Percentiles rank a stretch among this genome's conserved stretches.
Conservation (phyloP, 2,797 vertebrate genomes). For the Acridotheres tristis region DNA sequence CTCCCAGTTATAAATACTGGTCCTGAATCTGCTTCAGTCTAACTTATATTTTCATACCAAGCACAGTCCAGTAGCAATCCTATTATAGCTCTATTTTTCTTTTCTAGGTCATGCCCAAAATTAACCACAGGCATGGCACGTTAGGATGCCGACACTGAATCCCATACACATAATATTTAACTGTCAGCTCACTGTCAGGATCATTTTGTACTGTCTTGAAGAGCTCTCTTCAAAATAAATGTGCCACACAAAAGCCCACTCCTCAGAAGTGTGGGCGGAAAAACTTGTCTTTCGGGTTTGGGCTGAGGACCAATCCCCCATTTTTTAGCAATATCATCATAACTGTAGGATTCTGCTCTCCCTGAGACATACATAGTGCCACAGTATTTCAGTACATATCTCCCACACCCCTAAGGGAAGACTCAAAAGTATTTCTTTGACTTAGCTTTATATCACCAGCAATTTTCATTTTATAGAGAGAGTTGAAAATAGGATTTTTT, state of each 20-base stretch:
- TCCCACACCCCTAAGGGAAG: not conserved
- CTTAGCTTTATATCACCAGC: not conserved
- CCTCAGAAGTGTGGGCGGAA: not conserved
- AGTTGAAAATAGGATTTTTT: not conserved
- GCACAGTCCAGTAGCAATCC: not conserved
- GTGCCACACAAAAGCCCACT: not conserved
- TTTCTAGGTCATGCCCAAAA: conserved; percentile 44
- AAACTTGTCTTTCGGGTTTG: not conserved
- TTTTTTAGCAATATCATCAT: not conserved
- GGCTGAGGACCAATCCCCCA: not conserved
- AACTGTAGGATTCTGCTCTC: not conserved
- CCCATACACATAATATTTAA: not conserved
- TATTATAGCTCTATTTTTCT: not conserved
- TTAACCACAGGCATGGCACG: not conserved
- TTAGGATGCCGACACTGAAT: not conserved
- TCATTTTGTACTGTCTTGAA: not conserved
- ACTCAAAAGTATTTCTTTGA: not conserved
- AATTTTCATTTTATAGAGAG: not conserved
- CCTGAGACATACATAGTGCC: not conserved
- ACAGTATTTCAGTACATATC: not conserved
- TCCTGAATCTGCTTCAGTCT: not conserved
- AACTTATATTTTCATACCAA: not conserved
- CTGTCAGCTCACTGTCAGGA: not conserved
- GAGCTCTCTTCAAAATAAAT: not conserved
- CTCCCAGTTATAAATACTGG: not conserved